Evolutionary conservation across 2,113 vertebrate genomes (phyloP).

Genomic region (Tachuris rubrigastra): DNA sequence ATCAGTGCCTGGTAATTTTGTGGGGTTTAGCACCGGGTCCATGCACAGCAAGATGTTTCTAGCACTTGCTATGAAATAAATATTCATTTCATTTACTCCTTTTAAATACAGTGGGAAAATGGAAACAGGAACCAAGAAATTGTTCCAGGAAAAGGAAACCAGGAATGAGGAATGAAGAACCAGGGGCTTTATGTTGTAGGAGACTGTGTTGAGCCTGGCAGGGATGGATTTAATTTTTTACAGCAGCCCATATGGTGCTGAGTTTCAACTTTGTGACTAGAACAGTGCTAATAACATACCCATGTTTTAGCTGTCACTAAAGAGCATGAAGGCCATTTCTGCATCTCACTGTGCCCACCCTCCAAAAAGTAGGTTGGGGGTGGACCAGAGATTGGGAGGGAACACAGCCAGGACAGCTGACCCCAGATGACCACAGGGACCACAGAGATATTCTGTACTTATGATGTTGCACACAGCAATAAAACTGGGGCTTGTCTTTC

Average conservation of each 20-base stretch:
- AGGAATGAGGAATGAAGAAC: background rate
- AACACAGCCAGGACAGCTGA: background rate
- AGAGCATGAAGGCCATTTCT: background rate
- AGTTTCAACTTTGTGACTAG: background rate
- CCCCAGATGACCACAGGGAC: background rate
- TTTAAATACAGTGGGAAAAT: background rate
- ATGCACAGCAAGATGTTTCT: background rate
- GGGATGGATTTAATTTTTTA: background rate
- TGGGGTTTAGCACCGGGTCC: background rate
- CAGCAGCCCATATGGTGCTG: background rate
- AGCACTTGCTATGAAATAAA: background rate
- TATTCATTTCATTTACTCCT: background rate
- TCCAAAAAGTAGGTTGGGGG: accelerated
- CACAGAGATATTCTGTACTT: no score
- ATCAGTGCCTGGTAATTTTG: background rate
- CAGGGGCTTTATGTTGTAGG: background rate
- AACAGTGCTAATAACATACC: background rate
- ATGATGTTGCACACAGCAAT: accelerated
- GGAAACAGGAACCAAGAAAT: background rate
- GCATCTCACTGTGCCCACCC: background rate
- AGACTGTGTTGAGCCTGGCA: background rate
- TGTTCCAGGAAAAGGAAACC: background rate
- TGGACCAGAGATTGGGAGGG: background rate
- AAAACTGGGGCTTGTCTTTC: background rate
- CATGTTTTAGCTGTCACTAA: background rate